Evolutionary conservation across 2,888 invertebrate species (phyloP).

Genomic region (Dioctria rufipes): DNA sequence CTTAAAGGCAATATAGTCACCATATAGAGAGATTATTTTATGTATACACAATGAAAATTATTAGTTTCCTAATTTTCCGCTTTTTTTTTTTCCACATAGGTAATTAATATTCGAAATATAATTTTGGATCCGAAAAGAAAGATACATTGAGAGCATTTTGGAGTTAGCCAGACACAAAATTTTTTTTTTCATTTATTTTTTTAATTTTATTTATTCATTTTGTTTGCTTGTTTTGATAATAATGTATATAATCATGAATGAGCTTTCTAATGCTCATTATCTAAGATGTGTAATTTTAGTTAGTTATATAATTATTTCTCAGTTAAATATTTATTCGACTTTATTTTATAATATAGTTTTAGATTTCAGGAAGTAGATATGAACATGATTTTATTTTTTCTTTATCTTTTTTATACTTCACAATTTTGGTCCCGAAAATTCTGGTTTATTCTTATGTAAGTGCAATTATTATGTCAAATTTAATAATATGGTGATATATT

Average conservation of each 20-base stretch:
- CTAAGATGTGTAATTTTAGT: constrained; percentile 46
- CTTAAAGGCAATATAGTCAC: constrained; percentile 60
- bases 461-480: constrained; percentile 35
- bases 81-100: constrained; percentile 25
- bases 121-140: constrained; percentile 32
- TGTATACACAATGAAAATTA: constrained; percentile 55
- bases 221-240: not conserved
- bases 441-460: constrained; percentile 39
- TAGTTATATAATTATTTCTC: constrained; percentile 25
- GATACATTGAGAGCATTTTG: constrained; percentile 41
- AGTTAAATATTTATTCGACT: not conserved
- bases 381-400: constrained; percentile 17
- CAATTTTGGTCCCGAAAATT: constrained; percentile 53
- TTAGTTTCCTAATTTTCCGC: constrained; percentile 5
- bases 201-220: too few relatives aligned
- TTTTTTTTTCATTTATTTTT: not conserved
- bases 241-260: constrained; percentile 30
- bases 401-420: constrained; percentile 41
- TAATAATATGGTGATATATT: constrained; percentile 46
- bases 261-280: constrained; percentile 25
- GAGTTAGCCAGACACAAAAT: constrained; percentile 33
- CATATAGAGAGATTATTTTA: constrained; percentile 53
- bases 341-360: constrained; percentile 36
- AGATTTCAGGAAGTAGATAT: constrained; percentile 50
- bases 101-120: constrained; percentile 5